Base-by-base conservation (phyloP, 2,888 invertebrate species). In the Caenorhabditis japonica region DNA sequence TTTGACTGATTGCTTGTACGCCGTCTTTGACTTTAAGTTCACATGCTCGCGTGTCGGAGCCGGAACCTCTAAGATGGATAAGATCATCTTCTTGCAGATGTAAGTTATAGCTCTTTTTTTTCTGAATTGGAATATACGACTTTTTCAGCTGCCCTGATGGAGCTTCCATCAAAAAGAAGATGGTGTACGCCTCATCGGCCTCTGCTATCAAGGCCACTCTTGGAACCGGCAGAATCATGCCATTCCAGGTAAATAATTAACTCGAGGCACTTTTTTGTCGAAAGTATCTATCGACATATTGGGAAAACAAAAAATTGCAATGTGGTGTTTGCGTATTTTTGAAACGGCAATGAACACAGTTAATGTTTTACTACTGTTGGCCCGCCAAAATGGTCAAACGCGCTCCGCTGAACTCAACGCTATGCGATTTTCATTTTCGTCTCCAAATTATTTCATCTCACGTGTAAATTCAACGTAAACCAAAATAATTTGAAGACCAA, bases 61-160 rank as follows among this genome's bases (percentile, higher is more conserved):
- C 87, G 94, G 95, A 83, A 95, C 94, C 88, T 91, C 91, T 83
- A 95, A 95, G 92, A 95, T 95, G 92, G 95, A 96, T 90, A 96
- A 96, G 90, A 91, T 96, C 86, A 94, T 97, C 92, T 92, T 96
- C 89, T 94, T 97, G 94, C 94, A 94, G 89, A 95, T 95, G 95
- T 88, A 72, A 79, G 83, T 56, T 5, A 12, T 49, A 10, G 39
- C 30, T 30, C 30, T 7, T 30, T 30, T 5, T 7, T 10, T 30
- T 7, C 30, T 10, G 5, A 30, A 7, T 30, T 7, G 30, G 30
- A 30, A 12, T 49, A 13, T 15, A 21, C 13, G 23, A 21, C 4
- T 34, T 62, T 81, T 86, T 19, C 82, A 90, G 90, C 89, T 95
- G 96, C 92, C 97, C 97, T 46, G 97, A 97, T 91, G 94, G 94